Evolutionary conservation across 2,113 vertebrate species (phyloP), one percentile per base, ranked within the genome.

Genomic region (Thermophis baileyi): DNA sequence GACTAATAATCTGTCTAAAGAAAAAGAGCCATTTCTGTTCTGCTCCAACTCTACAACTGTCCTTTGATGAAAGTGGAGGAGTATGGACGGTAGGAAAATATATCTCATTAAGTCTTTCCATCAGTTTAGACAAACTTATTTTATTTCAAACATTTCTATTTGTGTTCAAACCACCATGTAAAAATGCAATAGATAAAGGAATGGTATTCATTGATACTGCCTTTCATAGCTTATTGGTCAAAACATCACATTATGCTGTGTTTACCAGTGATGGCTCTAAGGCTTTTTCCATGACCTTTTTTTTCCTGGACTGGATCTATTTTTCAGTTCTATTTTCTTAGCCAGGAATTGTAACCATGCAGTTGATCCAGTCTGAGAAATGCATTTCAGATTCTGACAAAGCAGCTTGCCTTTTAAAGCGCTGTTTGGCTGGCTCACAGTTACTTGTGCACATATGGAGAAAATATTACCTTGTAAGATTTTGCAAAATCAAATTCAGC

Each of bases 251-350:
- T 95, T 95, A 96, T 94, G 94, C 93, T 93, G 0, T 1, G 93
- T 85, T 89, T 95, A 94, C 96, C 94, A 63, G 44, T 63, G 95
- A 96, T 94, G 91, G 91, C 94, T 95, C 85, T 94, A 92, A 95
- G 14, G 49, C 92, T 96, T 96, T 91, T 97, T 97, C 97, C 97
- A 97, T 95, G 94, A 95, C 95, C 96, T 97, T 97, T 93, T 85
- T 96, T 96, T 97, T 96, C 96, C 96, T 97, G 97, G 96, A 97
- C 85, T 91, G 91, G 16, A 0, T 95, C 95, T 96, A 94, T 96
- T 97, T 96, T 94, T 96, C 93, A 96, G 93, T 97, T 96, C 96
- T 97, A 92, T 95, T 96, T 97, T 87, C 95, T 94, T 96, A 94
- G 96, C 96, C 96, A 97, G 95, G 96, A 97, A 97, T 97, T 97